Evolutionary conservation across 2,797 vertebrate species (phyloP).

Genomic region (Leptodactylus fallax): DNA sequence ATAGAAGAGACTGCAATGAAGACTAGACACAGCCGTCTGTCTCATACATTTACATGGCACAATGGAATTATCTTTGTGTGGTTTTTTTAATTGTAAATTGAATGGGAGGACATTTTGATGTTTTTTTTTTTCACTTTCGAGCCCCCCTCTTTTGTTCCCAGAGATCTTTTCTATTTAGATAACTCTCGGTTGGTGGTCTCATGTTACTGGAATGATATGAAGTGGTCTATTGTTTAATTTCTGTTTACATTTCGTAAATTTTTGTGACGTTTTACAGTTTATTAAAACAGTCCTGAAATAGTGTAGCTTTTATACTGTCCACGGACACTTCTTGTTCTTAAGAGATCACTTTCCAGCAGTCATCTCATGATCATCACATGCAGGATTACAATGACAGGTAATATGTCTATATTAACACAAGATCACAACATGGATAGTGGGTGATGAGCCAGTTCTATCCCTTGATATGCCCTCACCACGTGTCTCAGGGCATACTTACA

Average conservation of each 20-base stretch:
- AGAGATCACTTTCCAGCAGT: too few relatives aligned
- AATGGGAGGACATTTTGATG: constrained; percentile 24
- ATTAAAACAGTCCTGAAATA: not conserved
- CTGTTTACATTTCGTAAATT: not conserved
- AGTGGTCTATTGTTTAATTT: not conserved
- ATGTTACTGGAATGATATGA: too few relatives aligned
- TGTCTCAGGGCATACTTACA: too few relatives aligned
- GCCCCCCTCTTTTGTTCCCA: constrained; percentile 36
- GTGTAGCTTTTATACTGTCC: too few relatives aligned
- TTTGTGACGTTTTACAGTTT: not conserved
- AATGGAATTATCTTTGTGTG: constrained; percentile 23
- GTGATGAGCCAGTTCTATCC: too few relatives aligned
- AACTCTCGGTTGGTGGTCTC: not conserved
- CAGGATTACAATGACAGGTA: too few relatives aligned
- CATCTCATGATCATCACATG: not conserved
- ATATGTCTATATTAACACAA: too few relatives aligned
- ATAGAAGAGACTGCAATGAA: not conserved
- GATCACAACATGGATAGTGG: too few relatives aligned
- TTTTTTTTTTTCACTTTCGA: not conserved
- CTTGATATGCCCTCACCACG: too few relatives aligned
- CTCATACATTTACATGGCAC: not conserved
- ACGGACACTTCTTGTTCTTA: not conserved
- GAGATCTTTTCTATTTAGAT: constrained; percentile 43
- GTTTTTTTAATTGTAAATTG: constrained; percentile 23
- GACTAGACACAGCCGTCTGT: not conserved